Conservation (phyloP, 2,797 vertebrate genomes). For the Rhodeus uyekii region DNA sequence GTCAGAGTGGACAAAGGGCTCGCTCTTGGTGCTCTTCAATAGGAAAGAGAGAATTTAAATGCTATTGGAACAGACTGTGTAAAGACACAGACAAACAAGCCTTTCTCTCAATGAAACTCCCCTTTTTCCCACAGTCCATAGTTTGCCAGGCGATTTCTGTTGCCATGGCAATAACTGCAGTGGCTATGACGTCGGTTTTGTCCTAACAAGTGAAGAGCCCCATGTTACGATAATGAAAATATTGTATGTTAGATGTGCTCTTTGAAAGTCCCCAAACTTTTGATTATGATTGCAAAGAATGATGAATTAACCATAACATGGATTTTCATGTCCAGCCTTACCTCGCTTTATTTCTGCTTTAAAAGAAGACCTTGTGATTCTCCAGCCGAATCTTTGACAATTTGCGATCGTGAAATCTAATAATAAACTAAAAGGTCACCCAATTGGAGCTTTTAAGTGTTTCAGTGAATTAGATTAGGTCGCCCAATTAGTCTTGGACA, state of each 20-base stretch:
- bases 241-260: background rate
- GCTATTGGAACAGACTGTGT: background rate
- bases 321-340: conserved; percentile 45
- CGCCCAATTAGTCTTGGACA: background rate
- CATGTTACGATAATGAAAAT: background rate
- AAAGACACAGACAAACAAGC: conserved; percentile 7
- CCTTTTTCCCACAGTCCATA: conserved; percentile 32
- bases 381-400: background rate
- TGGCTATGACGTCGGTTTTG: conserved; percentile 47
- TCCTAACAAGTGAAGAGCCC: conserved; percentile 32
- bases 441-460: background rate
- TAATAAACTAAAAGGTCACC: background rate
- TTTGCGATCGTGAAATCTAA: background rate
- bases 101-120: conserved; percentile 16
- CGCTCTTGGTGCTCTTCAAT: background rate
- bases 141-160: conserved; percentile 29
- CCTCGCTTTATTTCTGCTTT: background rate
- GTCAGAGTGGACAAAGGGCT: conserved; percentile 2
- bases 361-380: conserved; percentile 7
- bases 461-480: no score
- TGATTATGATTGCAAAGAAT: conserved; percentile 1
- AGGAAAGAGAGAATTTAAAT: background rate
- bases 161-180: conserved; percentile 42
- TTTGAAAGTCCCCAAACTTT: no score
- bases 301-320: background rate